Conservation (phyloP, 2,113 vertebrate species). For the Phalacrocorax brasilianus region DNA sequence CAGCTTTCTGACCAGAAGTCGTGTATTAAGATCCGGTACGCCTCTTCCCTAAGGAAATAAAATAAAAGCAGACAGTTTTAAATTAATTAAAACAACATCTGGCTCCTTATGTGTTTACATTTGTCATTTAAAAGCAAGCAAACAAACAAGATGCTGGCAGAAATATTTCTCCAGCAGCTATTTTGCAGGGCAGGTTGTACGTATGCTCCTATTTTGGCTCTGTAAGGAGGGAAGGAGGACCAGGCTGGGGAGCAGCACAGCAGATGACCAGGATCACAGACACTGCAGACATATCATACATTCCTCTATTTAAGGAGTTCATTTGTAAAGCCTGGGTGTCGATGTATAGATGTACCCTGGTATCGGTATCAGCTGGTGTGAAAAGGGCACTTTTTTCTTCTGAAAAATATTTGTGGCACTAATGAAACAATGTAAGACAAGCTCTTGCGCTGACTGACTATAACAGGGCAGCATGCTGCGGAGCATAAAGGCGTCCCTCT, state of each 20-base stretch:
- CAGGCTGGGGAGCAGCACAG: not conserved
- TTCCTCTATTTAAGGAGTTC: not conserved
- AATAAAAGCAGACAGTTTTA: not conserved
- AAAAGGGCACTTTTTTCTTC: not conserved
- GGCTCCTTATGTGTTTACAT: not conserved
- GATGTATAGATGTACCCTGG: not conserved
- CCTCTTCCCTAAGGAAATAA: conserved; percentile 88
- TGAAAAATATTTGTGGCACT: not conserved
- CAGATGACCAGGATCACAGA: not conserved
- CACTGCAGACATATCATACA: not conserved
- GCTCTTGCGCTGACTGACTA: not conserved
- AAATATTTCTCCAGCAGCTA: not conserved
- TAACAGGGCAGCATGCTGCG: not conserved
- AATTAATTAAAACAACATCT: not conserved
- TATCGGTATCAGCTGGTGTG: not conserved
- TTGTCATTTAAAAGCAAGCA: not conserved
- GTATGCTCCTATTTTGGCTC: not conserved
- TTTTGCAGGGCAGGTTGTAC: not conserved
- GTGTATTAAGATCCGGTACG: conserved; percentile 92
- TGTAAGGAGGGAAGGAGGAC: not conserved
- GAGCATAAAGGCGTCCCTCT: not conserved
- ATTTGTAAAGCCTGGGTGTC: not conserved
- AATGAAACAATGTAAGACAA: not conserved
- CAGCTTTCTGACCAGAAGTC: conserved; percentile 90
- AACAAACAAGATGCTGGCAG: not conserved